Percentiles rank a stretch among this genome's conserved stretches.
phyloP scores from a whole-genome alignment of 2,113 vertebrate genomes.

The Triplophysa rosa region DNA sequence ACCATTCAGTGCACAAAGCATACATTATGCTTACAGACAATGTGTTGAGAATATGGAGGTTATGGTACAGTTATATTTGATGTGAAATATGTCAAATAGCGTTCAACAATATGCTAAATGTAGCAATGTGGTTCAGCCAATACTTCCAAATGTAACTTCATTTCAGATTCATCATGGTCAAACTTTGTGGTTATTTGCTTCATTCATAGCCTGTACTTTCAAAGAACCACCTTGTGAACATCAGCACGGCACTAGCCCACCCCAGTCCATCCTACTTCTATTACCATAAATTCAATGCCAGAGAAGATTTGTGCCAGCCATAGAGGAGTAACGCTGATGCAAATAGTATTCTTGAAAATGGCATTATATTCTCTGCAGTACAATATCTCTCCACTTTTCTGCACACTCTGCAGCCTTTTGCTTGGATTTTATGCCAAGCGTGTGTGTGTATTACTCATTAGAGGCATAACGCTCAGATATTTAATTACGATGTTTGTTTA shows the following conservation, averaged over 20 bases:
- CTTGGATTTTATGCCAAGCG: neutral
- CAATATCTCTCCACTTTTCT: constrained; percentile 14
- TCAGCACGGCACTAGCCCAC: constrained; percentile 9
- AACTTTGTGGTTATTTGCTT: neutral
- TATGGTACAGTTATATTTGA: neutral
- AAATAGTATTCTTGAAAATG: constrained; percentile 39
- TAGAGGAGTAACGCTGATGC: constrained; percentile 36
- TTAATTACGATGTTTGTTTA: constrained; percentile 44
- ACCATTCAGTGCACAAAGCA: neutral
- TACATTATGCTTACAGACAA: neutral
- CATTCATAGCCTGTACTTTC: neutral
- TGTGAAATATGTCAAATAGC: neutral
- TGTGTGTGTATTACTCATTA: constrained; percentile 14
- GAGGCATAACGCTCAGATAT: constrained; percentile 27
- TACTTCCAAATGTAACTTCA: neutral
- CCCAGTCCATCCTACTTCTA: constrained; percentile 7
- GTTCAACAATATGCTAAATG: neutral
- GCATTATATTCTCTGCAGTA: constrained; percentile 43
- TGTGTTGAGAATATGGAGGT: too few species aligned
- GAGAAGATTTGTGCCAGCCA: constrained; percentile 38
- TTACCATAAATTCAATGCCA: constrained; percentile 50
- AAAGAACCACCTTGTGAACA: constrained; percentile 36
- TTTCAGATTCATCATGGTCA: neutral
- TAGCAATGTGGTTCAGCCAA: neutral
- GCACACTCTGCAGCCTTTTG: constrained; percentile 18